These are phyloP conservation scores for Tragelaphus oryx DNA, from an alignment of 2,797 vertebrate genomes.

Conservation along the genomic window DNA sequence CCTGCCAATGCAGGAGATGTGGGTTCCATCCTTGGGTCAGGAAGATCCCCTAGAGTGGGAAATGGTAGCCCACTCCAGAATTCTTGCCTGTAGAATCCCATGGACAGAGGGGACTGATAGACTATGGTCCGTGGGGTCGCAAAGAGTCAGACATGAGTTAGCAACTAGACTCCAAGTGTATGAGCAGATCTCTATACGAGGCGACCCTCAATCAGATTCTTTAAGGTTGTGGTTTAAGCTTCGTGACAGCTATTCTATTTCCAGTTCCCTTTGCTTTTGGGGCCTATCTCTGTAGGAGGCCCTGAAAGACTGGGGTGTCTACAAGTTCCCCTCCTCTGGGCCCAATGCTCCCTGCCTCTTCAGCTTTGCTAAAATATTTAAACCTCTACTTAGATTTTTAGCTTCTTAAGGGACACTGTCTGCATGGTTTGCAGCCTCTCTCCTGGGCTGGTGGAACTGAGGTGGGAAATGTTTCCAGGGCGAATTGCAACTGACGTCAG, in stretches of 20 bases:
- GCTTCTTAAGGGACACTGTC: background rate
- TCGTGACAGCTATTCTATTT: background rate
- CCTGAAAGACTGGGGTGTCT: background rate
- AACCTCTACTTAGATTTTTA: background rate
- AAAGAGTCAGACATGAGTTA: background rate
- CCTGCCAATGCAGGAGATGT: background rate
- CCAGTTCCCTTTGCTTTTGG: background rate
- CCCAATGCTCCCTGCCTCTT: no score
- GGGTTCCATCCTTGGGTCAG: background rate
- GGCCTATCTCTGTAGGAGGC: background rate
- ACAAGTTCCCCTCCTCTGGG: fast-evolving
- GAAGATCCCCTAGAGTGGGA: background rate
- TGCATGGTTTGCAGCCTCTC: background rate
- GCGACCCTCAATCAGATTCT: background rate
- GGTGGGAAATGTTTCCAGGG: background rate
- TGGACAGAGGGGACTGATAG: background rate
- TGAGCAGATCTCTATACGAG: background rate
- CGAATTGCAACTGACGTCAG: no score
- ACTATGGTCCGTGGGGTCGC: background rate
- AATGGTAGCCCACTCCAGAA: background rate
- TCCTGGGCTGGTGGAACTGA: background rate
- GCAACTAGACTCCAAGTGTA: background rate
- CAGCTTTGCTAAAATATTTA: background rate
- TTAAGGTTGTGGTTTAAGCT: background rate
- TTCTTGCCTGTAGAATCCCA: background rate